These are phyloP conservation scores for Ceryle rudis DNA, from an alignment of 2,797 vertebrate species.

Conservation along the genomic window DNA sequence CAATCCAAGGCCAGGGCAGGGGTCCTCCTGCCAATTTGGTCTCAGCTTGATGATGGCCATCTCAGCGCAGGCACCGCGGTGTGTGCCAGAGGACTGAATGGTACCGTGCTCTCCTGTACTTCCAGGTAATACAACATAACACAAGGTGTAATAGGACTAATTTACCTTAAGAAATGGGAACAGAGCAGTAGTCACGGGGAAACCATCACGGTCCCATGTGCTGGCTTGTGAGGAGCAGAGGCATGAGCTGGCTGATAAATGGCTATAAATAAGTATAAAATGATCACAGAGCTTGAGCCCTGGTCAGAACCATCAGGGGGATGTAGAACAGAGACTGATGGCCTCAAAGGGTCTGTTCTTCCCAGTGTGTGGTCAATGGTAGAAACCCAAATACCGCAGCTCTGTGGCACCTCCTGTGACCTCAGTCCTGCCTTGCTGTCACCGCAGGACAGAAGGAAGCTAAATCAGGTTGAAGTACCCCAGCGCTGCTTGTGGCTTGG, in stretches of 20 bases:
- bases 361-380: not conserved
- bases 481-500: not conserved
- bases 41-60: not conserved
- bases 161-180: not conserved
- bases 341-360: not conserved
- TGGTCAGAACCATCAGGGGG: not conserved
- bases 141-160: not conserved
- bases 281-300: not conserved
- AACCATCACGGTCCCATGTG: not conserved
- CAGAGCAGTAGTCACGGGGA: not conserved
- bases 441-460: not conserved
- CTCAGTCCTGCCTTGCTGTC: not conserved
- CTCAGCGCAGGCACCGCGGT: not conserved
- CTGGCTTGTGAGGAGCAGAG: not conserved
- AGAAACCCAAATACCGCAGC: not conserved
- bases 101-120: not conserved
- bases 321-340: not conserved
- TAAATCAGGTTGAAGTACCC: not conserved
- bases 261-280: not conserved
- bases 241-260: not conserved
- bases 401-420: not conserved
- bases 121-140: not conserved
- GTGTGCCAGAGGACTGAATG: not conserved
- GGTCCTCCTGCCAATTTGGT: not conserved
- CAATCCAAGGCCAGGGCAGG: not conserved